phyloP scores from a whole-genome alignment of 2,113 vertebrate species.

The Macheiramphus alcinus region DNA sequence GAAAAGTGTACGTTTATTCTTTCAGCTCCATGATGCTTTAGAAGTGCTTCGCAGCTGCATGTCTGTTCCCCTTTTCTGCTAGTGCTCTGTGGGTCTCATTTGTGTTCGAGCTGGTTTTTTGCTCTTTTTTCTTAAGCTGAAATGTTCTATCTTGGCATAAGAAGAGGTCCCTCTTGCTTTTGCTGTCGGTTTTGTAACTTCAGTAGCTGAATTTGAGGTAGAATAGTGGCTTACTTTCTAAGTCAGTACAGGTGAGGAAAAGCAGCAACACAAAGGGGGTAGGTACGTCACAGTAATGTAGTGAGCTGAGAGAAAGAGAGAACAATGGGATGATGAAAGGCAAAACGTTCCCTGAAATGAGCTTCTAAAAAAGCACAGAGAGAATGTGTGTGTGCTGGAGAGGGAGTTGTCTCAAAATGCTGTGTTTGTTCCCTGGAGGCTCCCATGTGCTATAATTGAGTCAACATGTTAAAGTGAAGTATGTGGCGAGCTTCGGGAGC shows the following conservation, averaged over 20 bases:
- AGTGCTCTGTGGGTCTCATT: background rate
- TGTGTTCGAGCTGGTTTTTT: background rate
- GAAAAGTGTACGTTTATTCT: background rate
- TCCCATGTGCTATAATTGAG: constrained; percentile 4
- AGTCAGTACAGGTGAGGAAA: background rate
- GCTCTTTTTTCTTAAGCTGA: background rate
- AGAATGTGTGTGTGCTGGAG: background rate
- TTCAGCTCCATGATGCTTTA: background rate
- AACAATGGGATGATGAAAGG: background rate
- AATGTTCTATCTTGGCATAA: background rate
- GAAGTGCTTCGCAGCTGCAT: background rate
- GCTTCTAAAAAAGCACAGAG: background rate
- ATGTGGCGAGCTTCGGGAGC: background rate
- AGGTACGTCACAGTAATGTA: background rate
- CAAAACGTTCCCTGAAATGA: background rate
- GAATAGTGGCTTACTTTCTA: background rate
- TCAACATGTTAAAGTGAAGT: constrained; percentile 35
- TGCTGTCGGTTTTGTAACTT: background rate
- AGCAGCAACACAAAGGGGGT: accelerated
- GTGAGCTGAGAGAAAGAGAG: background rate
- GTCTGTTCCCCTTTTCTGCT: background rate
- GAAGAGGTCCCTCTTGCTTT: background rate
- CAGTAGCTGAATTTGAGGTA: background rate
- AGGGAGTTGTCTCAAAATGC: background rate
- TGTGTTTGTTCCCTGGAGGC: constrained; percentile 1